Evolutionary conservation across 2,113 vertebrate genomes (phyloP), one percentile per base, ranked within the genome.

Genomic region (Tinamus guttatus): DNA sequence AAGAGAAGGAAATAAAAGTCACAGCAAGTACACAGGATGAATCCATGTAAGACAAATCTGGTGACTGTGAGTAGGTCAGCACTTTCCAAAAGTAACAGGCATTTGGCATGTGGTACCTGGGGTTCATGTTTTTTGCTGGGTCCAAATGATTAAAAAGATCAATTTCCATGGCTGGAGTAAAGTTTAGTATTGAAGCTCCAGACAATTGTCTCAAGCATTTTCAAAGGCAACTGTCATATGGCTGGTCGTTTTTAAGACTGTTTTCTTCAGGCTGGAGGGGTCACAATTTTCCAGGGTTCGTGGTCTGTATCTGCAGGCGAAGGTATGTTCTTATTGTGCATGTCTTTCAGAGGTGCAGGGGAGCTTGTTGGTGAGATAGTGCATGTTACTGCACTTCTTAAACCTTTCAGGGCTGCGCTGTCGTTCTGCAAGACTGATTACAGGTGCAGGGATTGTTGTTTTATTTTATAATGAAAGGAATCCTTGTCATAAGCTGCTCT

Each of bases 1-100:
- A 73, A 67, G 88, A 85, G 93, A 91, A 93, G 59, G 38, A 67
- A 67, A 85, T 86, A 13, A 58, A 79, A 84, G 32, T 84, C 16
- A 27, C 81, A 76, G 70, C 80, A 89, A 58, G 25, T 71, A 32
- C 18, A 8, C 43, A 38, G 54, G 40, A 83, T 80, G 74, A 64
- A 76, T 91, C 59, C 38, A 28, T 19, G 63, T 89, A 73, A 86
- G 85, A 81, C 3, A 12, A 18, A 32, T 9, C 43, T 65, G 25
- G 70, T 75, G 14, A n/a, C 74, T 74, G 30, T 63, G 93, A 74
- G 60, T 71, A 67, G 34, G 90, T 91, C 62, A 75, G 56, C 64
- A 88, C 64, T 88, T 93, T 71, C 62, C 83, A 65, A 64, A 76
- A 86, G 62, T 73, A 78, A 62, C 22, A 84, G 58, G 34, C 62